Percentiles rank a stretch among this genome's conserved stretches.
Evolutionary conservation across 2,797 vertebrate genomes (phyloP).

Genomic region (Rhinella marina): DNA sequence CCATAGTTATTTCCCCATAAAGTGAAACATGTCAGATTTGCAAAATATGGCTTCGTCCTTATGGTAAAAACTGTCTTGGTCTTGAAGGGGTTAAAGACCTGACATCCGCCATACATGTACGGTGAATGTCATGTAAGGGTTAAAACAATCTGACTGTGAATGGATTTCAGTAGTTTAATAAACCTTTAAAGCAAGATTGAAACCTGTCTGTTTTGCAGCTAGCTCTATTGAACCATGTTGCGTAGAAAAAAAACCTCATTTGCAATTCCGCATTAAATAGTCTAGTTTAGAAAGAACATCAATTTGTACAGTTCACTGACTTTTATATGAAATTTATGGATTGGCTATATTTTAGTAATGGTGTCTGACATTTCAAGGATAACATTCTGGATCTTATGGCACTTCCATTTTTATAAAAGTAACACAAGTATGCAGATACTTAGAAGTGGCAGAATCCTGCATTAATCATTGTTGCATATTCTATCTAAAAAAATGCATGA

Average conservation of each 20-base stretch:
- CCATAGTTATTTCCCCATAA: too few species aligned
- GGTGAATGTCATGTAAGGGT: too few species aligned
- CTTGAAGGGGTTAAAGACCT: too few species aligned
- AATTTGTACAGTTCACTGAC: conserved; percentile 60
- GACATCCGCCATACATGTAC: too few species aligned
- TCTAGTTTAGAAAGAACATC: conserved; percentile 62
- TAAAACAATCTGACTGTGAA: background rate
- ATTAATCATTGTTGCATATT: conserved; percentile 37
- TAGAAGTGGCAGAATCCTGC: conserved; percentile 26
- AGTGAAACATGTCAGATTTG: too few species aligned
- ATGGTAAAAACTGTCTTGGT: too few species aligned
- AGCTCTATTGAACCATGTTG: conserved; percentile 52
- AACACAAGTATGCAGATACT: conserved; percentile 37
- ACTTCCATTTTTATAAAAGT: conserved; percentile 52
- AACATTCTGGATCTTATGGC: conserved; percentile 57
- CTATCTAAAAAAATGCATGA: background rate
- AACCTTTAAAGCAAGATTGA: conserved; percentile 53
- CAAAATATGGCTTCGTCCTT: too few species aligned
- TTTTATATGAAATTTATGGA: conserved; percentile 62
- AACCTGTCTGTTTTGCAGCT: conserved; percentile 58
- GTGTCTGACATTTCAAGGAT: conserved; percentile 60
- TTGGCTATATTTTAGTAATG: conserved; percentile 60
- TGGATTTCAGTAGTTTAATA: conserved; percentile 35
- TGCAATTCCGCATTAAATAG: conserved; percentile 61
- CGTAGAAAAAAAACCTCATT: conserved; percentile 41